Evolutionary conservation across 2,888 invertebrate genomes (phyloP).

Genomic region (Meteorus colon): DNA sequence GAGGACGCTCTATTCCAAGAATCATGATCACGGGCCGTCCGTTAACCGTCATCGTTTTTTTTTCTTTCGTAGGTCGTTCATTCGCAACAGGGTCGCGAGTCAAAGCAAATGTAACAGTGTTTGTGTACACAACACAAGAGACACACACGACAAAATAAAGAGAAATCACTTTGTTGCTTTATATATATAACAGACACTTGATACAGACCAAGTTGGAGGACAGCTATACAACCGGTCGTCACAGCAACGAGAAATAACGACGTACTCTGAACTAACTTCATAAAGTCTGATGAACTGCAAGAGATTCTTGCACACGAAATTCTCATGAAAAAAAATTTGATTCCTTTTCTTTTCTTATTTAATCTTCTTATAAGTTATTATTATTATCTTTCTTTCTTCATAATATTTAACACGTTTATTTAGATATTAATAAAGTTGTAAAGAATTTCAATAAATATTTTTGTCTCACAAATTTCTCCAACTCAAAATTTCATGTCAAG

Average conservation of each 20-base stretch:
- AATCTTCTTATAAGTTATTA: no score
- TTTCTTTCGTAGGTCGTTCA: constrained; percentile 55
- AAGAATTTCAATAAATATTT: no score
- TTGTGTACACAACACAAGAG: background rate
- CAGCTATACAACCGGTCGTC: constrained; percentile 20
- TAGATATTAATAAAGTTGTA: no score
- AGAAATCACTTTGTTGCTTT: no score
- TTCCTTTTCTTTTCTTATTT: background rate
- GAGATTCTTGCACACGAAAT: background rate
- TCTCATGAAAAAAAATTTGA: background rate
- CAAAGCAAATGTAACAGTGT: background rate
- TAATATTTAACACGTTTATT: no score
- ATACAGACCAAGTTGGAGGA: background rate
- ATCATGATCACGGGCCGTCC: constrained; percentile 54
- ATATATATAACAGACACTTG: background rate
- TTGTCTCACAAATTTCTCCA: no score
- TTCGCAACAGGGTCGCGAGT: constrained; percentile 41
- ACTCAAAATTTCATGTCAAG: no score
- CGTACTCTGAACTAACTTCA: constrained; percentile 27
- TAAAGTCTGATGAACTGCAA: constrained; percentile 21
- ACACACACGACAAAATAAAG: constrained; percentile 6
- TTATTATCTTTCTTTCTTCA: no score
- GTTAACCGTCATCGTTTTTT: constrained; percentile 61
- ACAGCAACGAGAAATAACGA: constrained; percentile 30
- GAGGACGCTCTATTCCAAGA: constrained; percentile 66